Evolutionary conservation across 2,797 vertebrate genomes (phyloP), one percentile per base, ranked within the genome.

Genomic region (Chloroceryle inda): DNA sequence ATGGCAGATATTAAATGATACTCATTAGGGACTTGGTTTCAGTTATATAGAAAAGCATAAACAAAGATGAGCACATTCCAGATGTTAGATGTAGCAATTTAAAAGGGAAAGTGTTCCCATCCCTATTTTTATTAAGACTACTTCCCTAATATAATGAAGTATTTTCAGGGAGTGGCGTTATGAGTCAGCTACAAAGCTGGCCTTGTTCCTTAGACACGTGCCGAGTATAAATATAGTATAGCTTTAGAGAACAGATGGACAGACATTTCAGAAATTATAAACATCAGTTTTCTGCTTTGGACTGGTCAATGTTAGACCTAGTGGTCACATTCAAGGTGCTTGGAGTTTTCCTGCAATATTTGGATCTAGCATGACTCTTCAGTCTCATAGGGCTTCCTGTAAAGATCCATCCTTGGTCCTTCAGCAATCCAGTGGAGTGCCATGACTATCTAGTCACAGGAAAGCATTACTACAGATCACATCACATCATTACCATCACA

Each of bases 231-330:
- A 95, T 96, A 91, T 87, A 92, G 58, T 64, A 94, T 88, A 94
- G 45, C 73, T 92, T 91, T 73, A 89, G 83, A 94, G 86, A 96
- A 83, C 96, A 97, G 96, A 97, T 97, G 97, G 96, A 27, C 59
- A 85, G 85, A 97, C 66, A 91, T 96, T 96, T 96, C 72, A 91
- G 75, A 88, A 95, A 76, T 76, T 4, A 82, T 73, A 89, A 93
- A 88, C 49, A 79, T 69, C 72, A 72, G 58, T 44, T 88, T 95
- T 89, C 79, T 95, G 56, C 33, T 91, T 80, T 73, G 61, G 42
- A 33, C 63, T 80, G 87, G 69, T 69, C 4, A 31, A 44, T 61
- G 35, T 55, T 76, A 86, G 80, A 24, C 22, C 38, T 71, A 63
- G 45, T 69, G 80, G 76, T 90, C 81, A 79, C 74, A 91, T 81